A percentile compares a stretch with the other conserved stretches of the same genome.
phyloP scores from a whole-genome alignment of 2,888 invertebrate species.

The Drosophila diplacantha region DNA sequence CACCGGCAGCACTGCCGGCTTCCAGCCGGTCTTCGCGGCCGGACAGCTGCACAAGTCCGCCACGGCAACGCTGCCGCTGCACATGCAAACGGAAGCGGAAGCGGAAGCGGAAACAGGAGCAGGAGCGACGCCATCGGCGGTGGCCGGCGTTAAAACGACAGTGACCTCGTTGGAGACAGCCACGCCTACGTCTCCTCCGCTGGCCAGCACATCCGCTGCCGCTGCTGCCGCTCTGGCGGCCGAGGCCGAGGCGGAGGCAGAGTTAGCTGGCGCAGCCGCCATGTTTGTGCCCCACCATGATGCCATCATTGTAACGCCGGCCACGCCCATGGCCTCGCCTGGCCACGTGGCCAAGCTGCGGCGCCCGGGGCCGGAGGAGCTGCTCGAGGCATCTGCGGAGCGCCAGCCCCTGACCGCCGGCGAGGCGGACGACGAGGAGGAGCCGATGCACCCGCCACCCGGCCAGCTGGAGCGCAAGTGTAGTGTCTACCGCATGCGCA shows the following conservation, averaged over 20 bases:
- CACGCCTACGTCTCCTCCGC: constrained; percentile 50
- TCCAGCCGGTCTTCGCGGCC: constrained; percentile 58
- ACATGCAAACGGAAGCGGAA: constrained; percentile 74
- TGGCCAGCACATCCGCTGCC: constrained; percentile 61
- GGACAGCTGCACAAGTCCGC: constrained; percentile 76
- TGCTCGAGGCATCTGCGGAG: constrained; percentile 59
- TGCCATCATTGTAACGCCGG: constrained; percentile 77
- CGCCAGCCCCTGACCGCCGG: constrained; percentile 64
- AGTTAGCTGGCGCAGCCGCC: constrained; percentile 51
- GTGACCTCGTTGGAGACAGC: constrained; percentile 54
- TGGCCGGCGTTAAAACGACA: constrained; percentile 63
- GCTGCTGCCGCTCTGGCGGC: constrained; percentile 48
- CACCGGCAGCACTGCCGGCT: constrained; percentile 71
- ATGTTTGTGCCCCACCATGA: constrained; percentile 71
- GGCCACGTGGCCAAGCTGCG: constrained; percentile 73
- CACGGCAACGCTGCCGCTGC: constrained; percentile 77
- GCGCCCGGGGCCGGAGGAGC: constrained; percentile 49
- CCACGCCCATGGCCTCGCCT: constrained; percentile 78
- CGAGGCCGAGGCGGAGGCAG: constrained; percentile 44
- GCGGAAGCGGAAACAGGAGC: constrained; percentile 72
- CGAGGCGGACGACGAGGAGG: constrained; percentile 62
- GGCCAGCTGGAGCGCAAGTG: constrained; percentile 77
- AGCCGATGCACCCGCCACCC: constrained; percentile 65
- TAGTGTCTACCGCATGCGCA: constrained; percentile 77
- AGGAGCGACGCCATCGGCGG: constrained; percentile 73